These are phyloP conservation scores for Lepidurus packardi DNA, from an alignment of 1,140 invertebrate species.

Conservation along the genomic window DNA sequence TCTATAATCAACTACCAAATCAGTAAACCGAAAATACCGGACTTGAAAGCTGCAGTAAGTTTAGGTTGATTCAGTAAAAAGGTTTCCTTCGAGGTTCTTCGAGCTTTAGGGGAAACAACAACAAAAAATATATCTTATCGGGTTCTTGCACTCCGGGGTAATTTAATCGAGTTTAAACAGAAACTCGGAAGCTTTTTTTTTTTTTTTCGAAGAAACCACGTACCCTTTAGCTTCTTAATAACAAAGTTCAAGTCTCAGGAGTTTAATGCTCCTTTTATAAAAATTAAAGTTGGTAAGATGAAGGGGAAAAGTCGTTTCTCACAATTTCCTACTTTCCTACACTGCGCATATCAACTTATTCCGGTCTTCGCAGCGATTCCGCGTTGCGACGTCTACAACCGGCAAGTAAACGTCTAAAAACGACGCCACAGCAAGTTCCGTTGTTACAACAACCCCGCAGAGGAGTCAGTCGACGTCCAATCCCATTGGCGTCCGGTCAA, in stretches of 20 bases:
- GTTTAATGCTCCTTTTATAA: too few relatives aligned
- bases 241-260: too few relatives aligned
- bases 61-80: neutral
- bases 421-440: constrained; percentile 10
- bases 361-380: neutral
- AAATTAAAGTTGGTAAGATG: too few relatives aligned
- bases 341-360: neutral
- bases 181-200: too few relatives aligned
- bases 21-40: neutral
- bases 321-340: neutral
- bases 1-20: neutral
- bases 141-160: too few relatives aligned
- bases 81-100: neutral
- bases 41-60: neutral
- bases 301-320: neutral
- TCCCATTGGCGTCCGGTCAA: neutral
- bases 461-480: constrained; percentile 11
- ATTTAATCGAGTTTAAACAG: too few relatives aligned
- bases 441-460: neutral
- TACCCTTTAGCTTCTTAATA: too few relatives aligned
- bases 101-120: too few relatives aligned
- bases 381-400: neutral
- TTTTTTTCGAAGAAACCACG: too few relatives aligned
- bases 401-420: neutral
- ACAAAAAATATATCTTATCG: too few relatives aligned